Evolutionary conservation across 2,888 invertebrate species (phyloP), one percentile per base, ranked within the genome.

Genomic region (Chydorus sphaericus): DNA sequence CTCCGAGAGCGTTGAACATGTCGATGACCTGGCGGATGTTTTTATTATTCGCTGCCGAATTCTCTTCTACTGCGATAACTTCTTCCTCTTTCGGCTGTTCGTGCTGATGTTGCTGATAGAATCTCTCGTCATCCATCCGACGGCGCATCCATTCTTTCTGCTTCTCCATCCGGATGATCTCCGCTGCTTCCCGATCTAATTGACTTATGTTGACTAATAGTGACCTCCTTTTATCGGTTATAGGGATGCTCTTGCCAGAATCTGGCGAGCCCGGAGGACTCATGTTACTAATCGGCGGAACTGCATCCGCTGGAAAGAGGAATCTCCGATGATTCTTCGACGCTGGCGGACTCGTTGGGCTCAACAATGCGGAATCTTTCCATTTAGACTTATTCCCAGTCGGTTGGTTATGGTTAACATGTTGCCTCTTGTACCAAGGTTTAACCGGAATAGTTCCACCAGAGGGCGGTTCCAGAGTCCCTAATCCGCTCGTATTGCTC

Each of bases 171-270:
- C 78, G 77, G 48, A 85, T 77, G 61, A 87, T 83, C 68, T 82
- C 82, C 1, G 81, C 77, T 0, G 85, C 85, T 68, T 87, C 83
- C 62, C 81, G 77, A 66, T 87, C 86, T 59, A 86, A 69, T 67
- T 85, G 85, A 65, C 85, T 85, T 61, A 85, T 85, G 66, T 81
- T 85, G 0, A 83, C 81, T 51, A 85, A 69, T 59, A 79, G 74
- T 63, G 77, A 75, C 67, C 83, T 63, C 62, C 77, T 30, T 33
- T 52, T 52, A 18, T 52, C 52, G 14, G 16, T 33, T 33, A 33
- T 52, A 20, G 39, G 8, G 8, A 39, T 6, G 7, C 16, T 39
- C n/a, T 20, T 7, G 39, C 39, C 16, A n/a, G 7, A 8, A 18
- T 39, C 20, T 18, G 39, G n/a, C n/a, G 39, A 39, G 10, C 10